phyloP scores from a whole-genome alignment of 2,113 vertebrate genomes.

The Promerops cafer region DNA sequence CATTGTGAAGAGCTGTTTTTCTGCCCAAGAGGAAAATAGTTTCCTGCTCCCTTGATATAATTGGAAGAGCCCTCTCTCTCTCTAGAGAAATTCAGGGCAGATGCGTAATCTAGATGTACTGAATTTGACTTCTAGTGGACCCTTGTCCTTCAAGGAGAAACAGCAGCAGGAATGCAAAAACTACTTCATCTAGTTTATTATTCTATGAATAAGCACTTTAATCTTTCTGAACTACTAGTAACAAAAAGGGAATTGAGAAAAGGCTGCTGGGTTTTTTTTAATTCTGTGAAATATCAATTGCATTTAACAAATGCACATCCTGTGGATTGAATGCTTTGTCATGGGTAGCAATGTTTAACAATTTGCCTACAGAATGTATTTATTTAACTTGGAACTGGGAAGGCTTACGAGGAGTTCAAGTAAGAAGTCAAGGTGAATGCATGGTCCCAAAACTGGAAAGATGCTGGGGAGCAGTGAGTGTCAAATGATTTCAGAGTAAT shows the following conservation, averaged over 20 bases:
- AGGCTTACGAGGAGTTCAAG: neutral
- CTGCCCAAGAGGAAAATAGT: neutral
- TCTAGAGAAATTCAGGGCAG: neutral
- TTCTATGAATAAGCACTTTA: neutral
- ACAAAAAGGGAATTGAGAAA: neutral
- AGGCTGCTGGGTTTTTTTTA: neutral
- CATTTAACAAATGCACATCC: neutral
- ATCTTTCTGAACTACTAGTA: neutral
- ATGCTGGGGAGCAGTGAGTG: neutral
- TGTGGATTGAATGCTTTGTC: neutral
- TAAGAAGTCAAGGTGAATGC: neutral
- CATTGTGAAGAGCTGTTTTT: neutral
- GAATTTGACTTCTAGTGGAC: neutral
- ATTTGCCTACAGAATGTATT: neutral
- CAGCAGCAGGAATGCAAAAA: neutral
- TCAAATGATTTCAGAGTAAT: neutral
- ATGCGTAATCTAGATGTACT: neutral
- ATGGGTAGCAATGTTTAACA: neutral
- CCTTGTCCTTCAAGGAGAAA: neutral
- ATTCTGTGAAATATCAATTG: neutral
- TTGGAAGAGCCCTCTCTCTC: neutral
- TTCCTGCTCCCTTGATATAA: neutral
- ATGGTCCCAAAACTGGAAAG: neutral
- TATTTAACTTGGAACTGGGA: neutral
- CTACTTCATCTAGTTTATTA: neutral